phyloP scores from a whole-genome alignment of 2,888 invertebrate species.

The Ecliptopera silaceata region DNA sequence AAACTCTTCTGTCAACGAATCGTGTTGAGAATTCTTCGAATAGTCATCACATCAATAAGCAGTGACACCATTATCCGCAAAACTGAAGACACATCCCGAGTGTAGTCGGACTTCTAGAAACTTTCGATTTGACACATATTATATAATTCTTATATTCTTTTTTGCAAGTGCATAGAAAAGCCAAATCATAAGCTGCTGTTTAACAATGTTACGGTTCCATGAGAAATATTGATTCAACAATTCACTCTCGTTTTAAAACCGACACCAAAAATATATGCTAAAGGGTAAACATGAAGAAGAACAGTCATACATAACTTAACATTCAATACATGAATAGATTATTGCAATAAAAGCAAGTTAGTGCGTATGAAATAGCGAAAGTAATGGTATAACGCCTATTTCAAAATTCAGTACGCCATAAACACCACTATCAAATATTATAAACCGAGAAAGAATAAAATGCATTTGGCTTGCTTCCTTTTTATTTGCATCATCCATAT shows the following conservation, averaged over 20 bases:
- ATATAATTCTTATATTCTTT: no score
- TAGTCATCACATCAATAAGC: slow-evolving; percentile 17
- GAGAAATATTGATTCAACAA: no score
- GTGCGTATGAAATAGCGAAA: not conserved
- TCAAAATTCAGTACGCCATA: not conserved
- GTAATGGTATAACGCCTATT: no score
- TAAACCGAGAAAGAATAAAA: not conserved
- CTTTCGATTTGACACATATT: no score
- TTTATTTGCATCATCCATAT: not conserved
- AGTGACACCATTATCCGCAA: not conserved
- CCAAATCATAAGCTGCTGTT: no score
- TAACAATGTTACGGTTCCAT: no score
- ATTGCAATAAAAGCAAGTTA: not conserved
- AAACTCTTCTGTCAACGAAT: slow-evolving; percentile 20
- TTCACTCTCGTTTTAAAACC: no score
- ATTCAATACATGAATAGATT: not conserved
- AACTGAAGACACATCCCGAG: not conserved
- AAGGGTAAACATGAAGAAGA: no score
- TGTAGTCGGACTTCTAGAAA: no score
- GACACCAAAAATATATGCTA: no score
- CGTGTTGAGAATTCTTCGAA: slow-evolving; percentile 6
- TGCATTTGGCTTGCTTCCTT: not conserved
- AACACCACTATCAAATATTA: not conserved
- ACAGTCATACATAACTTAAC: no score
- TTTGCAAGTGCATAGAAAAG: no score